Base-by-base conservation (phyloP, 2,888 invertebrate species). In the Lampropteryx suffumata region DNA sequence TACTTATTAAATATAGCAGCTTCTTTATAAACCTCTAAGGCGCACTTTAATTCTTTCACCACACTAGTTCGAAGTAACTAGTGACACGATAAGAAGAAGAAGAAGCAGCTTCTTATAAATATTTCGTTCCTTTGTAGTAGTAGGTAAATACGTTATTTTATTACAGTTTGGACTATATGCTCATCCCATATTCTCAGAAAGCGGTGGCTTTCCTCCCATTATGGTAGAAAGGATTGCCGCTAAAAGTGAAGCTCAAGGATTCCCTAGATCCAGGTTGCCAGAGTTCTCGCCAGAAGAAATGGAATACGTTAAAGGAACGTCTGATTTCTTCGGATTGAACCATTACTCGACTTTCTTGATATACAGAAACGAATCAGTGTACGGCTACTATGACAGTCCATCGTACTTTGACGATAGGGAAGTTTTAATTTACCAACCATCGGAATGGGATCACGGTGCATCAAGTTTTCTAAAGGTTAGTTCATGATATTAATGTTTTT, bases 311-410 rank as follows among this genome's bases (percentile, higher is more conserved):
- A 81, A 74, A 7, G 91, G 80, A 12, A 52, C 66, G 1, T 84
- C 90, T 1, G 95, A 95, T 67, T 94, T 92, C 78, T 88, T 94
- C 52, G 94, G 93, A 9, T 70, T 94, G 21, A 94, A 94, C 63
- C 89, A 92, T 46, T 94, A 94, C 69, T 91, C 92, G 0, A 76
- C 90, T 1, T 73, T 69, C 50, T 59, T 91, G 46, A 75, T 71
- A 6, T 82, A 75, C 1, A 51, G 44, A 36, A 55, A 55, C 26
- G 55, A 40, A n/a, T 55, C 55, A 6, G 41, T 35, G 4, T 11
- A 17, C 1, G 32, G 43, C 2, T 33, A 41, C 24, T 41, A 47
- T 7, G 28, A 9, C 0, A 33, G 35, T 28, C 55, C 55, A 7
- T 55, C 47, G 1, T 47, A 36, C n/a, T 35, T 32, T 7, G 50